phyloP scores from a whole-genome alignment of 2,888 invertebrate genomes.

The Mythimna vitellina region DNA sequence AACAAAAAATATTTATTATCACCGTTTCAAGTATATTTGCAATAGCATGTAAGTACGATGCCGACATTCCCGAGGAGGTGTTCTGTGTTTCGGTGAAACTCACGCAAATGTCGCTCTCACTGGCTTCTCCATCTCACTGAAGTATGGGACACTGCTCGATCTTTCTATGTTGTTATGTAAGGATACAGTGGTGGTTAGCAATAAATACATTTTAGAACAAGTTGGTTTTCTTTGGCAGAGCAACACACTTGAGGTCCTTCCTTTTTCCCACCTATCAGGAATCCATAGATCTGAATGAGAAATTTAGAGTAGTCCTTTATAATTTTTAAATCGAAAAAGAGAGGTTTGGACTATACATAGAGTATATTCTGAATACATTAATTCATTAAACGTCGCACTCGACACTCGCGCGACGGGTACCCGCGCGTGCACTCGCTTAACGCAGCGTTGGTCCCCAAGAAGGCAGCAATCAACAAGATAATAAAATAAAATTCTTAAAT shows the following conservation, averaged over 20 bases:
- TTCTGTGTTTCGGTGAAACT: slow-evolving; percentile 71
- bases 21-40: slow-evolving; percentile 63
- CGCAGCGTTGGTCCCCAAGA: no score
- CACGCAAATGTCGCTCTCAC: slow-evolving; percentile 78
- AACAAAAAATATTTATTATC: slow-evolving; percentile 66
- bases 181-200: slow-evolving; percentile 84
- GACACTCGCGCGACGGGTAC: no score
- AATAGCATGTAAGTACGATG: slow-evolving; percentile 65
- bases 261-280: no score
- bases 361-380: no score
- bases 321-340: no score
- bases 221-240: slow-evolving; percentile 24
- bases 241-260: no score
- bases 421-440: no score
- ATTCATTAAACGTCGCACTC: no score
- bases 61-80: slow-evolving; percentile 75
- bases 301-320: no score
- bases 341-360: no score
- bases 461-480: background rate
- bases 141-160: slow-evolving; percentile 66
- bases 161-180: slow-evolving; percentile 65
- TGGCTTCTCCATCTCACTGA: slow-evolving; percentile 82
- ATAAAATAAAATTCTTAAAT: slow-evolving; percentile 42
- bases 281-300: no score
- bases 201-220: slow-evolving; percentile 81